Evolutionary conservation across 2,888 invertebrate genomes (phyloP).

Genomic region (Cataglyphis cursor): DNA sequence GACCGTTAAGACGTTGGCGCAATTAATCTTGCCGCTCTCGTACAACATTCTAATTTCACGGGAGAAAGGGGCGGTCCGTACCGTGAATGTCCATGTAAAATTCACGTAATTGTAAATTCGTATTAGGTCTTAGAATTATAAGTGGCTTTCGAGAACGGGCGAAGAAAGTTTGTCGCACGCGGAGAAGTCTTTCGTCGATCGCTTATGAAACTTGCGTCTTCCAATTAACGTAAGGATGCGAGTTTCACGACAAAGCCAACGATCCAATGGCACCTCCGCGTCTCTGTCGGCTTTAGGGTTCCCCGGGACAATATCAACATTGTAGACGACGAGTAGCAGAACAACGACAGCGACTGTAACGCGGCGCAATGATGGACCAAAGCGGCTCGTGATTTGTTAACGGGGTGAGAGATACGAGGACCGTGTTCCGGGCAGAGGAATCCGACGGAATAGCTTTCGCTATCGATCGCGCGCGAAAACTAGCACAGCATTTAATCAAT

Average conservation of each 20-base stretch:
- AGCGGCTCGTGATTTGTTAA: slow-evolving; percentile 73
- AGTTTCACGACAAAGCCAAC: slow-evolving; percentile 68
- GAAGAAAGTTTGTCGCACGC: neutral
- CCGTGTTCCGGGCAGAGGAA: slow-evolving; percentile 65
- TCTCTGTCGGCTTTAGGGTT: slow-evolving; percentile 11
- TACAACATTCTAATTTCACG: slow-evolving; percentile 53
- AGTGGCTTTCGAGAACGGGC: neutral
- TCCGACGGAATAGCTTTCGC: slow-evolving; percentile 70
- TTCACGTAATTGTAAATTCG: slow-evolving; percentile 23
- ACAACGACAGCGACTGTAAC: slow-evolving; percentile 9
- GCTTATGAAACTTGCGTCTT: slow-evolving; percentile 58
- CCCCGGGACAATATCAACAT: slow-evolving; percentile 67
- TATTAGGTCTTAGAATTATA: slow-evolving; percentile 10
- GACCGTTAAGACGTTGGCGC: slow-evolving; percentile 54
- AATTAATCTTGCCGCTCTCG: slow-evolving; percentile 47
- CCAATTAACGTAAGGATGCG: slow-evolving; percentile 71
- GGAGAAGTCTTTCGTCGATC: slow-evolving; percentile 32
- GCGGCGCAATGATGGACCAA: slow-evolving; percentile 58
- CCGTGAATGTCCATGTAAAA: slow-evolving; percentile 29
- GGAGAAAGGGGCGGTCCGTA: slow-evolving; percentile 12
- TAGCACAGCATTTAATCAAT: slow-evolving; percentile 66
- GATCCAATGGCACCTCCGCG: slow-evolving; percentile 43
- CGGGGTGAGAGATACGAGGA: slow-evolving; percentile 64
- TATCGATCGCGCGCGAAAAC: slow-evolving; percentile 69
- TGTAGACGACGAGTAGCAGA: slow-evolving; percentile 45